Evolutionary conservation across 2,797 vertebrate genomes (phyloP), one percentile per base, ranked within the genome.

Genomic region (Molossus molossus): DNA sequence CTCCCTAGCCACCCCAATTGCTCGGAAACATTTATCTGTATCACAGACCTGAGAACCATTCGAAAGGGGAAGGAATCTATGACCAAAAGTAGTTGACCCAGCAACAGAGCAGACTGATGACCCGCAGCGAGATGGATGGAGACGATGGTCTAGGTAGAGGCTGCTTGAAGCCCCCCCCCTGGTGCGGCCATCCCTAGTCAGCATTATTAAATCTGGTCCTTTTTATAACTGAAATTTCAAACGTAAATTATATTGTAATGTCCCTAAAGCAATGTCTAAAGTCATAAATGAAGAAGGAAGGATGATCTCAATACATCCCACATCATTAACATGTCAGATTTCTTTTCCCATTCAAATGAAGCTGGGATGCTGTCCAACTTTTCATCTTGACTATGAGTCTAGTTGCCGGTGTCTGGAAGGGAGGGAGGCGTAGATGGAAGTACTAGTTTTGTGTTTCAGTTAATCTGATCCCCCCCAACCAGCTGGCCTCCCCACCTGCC

Each of bases 401-500:
- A 65, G 57, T 45, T 81, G 57, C 95, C 40, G 21, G 53, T 10
- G 60, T 53, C 40, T 60, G 88, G 53, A 8, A 75, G 83, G 55
- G 55, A 70, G 60, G 62, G 80, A 87, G 67, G 73, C 23, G 3
- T 8, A 81, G 85, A 95, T 91, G 83, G 96, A 98, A 98, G 94
- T 73, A 29, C 75, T 81, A 80, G 95, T 97, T 97, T 96, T 96
- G 82, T 92, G 62, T 98, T 97, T 97, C 93, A 1, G 85, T 96
- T 95, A 85, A 98, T 96, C 91, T 84, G 92, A 97, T 96, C 93
- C 72, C 91, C 91, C 73, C 65, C 86, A 40, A 20, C 91, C 96
- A 96, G 95, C 96, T 97, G 96, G 95, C 91, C 94, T 97, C 91
- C 87, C 96, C 96, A 96, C 97, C 96, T 96, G 94, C 86, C 94